Percentiles rank a stretch among this genome's conserved stretches.
These are phyloP conservation scores for Vulpes lagopus DNA, from an alignment of 2,113 vertebrate genomes.

Conservation along the genomic window DNA sequence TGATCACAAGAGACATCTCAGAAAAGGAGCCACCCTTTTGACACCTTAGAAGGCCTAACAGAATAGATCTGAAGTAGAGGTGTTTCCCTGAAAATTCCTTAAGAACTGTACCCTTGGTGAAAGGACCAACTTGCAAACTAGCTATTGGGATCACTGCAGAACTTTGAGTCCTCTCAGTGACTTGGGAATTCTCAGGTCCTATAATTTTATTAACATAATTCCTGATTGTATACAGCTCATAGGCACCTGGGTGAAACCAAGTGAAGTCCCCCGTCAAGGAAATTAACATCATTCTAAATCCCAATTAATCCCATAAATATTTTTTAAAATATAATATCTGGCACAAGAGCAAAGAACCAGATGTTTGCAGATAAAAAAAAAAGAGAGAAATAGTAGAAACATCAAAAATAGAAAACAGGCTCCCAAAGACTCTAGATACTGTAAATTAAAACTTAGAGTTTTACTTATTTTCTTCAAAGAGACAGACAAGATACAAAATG, in stretches of 20 bases:
- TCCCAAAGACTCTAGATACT: neutral
- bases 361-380: neutral
- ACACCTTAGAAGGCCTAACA: neutral
- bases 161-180: neutral
- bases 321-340: neutral
- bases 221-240: neutral
- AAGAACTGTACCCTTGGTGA: neutral
- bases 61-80: neutral
- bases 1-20: neutral
- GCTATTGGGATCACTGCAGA: neutral
- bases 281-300: neutral
- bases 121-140: neutral
- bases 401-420: neutral
- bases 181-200: neutral
- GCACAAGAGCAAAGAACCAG: neutral
- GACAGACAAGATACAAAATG: neutral
- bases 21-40: neutral
- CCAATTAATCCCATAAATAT: neutral
- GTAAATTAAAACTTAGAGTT: neutral
- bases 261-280: neutral
- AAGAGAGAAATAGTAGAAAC: constrained; percentile 33
- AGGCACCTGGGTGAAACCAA: neutral
- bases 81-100: neutral
- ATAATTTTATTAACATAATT: neutral
- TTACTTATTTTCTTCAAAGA: neutral